Evolutionary conservation across 2,113 vertebrate species (phyloP).

Genomic region (Rhineura floridana): DNA sequence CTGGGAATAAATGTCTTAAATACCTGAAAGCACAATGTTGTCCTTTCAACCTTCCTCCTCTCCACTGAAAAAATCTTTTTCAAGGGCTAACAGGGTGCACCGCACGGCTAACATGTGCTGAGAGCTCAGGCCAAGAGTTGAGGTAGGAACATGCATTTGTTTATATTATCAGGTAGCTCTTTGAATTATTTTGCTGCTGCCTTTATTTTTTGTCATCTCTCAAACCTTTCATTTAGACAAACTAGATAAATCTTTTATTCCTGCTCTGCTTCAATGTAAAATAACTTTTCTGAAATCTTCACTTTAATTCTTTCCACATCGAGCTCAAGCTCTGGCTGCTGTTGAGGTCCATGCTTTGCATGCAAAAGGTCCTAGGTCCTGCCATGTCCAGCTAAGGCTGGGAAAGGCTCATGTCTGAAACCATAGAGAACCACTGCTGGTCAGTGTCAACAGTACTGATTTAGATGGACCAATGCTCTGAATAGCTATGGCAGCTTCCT

Average conservation of each 20-base stretch:
- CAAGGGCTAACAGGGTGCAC: not conserved
- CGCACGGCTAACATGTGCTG: not conserved
- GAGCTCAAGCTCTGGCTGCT: not conserved
- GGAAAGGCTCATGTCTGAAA: too few relatives aligned
- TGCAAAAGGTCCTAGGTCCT: too few relatives aligned
- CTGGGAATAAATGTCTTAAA: constrained; percentile 22
- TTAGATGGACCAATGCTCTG: too few relatives aligned
- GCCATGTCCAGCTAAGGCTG: too few relatives aligned
- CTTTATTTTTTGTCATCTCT: not conserved
- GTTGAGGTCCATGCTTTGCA: too few relatives aligned
- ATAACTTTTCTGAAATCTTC: not conserved
- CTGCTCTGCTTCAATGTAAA: not conserved
- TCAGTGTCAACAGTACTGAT: too few relatives aligned
- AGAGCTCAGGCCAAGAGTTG: not conserved
- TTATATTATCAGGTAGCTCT: not conserved
- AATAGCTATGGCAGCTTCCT: too few relatives aligned
- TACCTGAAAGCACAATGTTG: constrained; percentile 4
- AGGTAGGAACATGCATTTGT: not conserved
- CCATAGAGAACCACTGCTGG: too few relatives aligned
- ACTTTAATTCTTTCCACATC: not conserved
- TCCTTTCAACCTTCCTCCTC: not conserved
- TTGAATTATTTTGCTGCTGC: not conserved
- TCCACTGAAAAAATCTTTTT: not conserved
- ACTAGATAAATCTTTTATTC: not conserved
- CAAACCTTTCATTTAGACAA: not conserved